Percentiles rank a stretch among this genome's conserved stretches.
phyloP scores from a whole-genome alignment of 1,140 invertebrate genomes.

The Ptiloglossa arizonensis region DNA sequence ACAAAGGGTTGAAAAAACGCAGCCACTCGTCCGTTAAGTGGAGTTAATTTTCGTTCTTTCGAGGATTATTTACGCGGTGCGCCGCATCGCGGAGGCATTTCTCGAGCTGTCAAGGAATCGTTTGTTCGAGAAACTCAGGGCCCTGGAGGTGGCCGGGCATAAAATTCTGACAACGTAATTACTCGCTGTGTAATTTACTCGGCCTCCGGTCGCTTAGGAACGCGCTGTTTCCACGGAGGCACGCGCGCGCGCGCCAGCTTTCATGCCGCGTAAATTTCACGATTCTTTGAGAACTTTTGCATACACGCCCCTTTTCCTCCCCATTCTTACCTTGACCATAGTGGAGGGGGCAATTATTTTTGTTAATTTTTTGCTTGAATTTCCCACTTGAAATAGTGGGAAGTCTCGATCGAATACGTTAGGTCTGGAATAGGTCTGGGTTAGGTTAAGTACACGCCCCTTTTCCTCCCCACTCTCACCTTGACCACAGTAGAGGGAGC shows the following conservation, averaged over 20 bases:
- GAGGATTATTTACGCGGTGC: constrained; percentile 25
- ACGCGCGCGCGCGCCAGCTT: constrained; percentile 14
- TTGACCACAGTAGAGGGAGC: too few relatives aligned
- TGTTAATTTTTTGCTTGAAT: constrained; percentile 25
- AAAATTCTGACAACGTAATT: constrained; percentile 56
- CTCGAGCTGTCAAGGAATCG: constrained; percentile 21
- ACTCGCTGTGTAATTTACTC: constrained; percentile 40
- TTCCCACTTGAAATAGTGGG: too few relatives aligned
- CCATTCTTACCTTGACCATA: too few relatives aligned
- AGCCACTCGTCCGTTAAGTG: neutral
- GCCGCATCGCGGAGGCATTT: neutral
- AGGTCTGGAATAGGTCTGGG: too few relatives aligned
- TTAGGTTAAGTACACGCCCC: too few relatives aligned
- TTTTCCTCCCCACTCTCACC: too few relatives aligned
- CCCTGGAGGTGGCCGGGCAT: neutral
- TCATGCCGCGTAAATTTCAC: constrained; percentile 25
- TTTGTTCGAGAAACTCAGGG: neutral
- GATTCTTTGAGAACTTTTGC: constrained; percentile 3
- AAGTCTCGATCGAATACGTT: too few relatives aligned
- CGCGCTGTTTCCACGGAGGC: neutral
- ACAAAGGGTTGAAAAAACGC: neutral
- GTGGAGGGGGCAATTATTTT: neutral
- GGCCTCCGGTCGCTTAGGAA: neutral
- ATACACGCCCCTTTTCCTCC: too few relatives aligned
- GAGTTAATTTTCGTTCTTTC: constrained; percentile 25